Evolutionary conservation across 2,888 invertebrate species (phyloP).

Genomic region (Suillia variegata): DNA sequence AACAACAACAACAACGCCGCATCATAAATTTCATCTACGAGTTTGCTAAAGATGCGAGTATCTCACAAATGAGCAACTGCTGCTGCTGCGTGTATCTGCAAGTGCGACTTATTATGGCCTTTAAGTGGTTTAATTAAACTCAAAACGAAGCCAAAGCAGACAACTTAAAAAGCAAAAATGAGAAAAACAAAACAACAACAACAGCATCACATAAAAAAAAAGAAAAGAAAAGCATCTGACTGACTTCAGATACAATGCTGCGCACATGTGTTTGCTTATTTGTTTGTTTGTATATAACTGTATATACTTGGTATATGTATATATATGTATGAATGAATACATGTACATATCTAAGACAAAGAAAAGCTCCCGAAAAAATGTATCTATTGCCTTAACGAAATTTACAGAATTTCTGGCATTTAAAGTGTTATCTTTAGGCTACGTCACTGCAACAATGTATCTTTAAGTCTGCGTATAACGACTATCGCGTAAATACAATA

Average conservation of each 20-base stretch:
- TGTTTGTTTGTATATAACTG: no score
- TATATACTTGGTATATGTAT: no score
- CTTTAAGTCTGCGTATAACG: neutral
- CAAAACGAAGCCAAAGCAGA: neutral
- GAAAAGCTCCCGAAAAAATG: no score
- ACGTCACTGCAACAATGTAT: neutral
- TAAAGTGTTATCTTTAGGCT: slow-evolving; percentile 9
- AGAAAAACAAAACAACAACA: neutral
- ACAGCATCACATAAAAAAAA: neutral
- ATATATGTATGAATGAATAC: neutral
- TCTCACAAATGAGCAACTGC: slow-evolving; percentile 1
- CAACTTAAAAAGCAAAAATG: slow-evolving; percentile 9
- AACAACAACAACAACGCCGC: neutral
- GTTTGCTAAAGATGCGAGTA: neutral
- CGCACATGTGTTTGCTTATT: no score
- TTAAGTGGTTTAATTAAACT: slow-evolving; percentile 18
- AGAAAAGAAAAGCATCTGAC: no score
- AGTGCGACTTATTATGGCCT: slow-evolving; percentile 12
- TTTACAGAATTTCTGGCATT: slow-evolving; percentile 10
- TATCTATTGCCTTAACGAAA: neutral
- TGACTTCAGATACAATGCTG: no score
- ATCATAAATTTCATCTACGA: neutral
- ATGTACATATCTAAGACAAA: neutral
- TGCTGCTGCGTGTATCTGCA: neutral
- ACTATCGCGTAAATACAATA: neutral